A percentile compares a stretch with the other conserved stretches of the same genome.
Evolutionary conservation across 2,113 vertebrate genomes (phyloP).

Genomic region (Paralichthys olivaceus): DNA sequence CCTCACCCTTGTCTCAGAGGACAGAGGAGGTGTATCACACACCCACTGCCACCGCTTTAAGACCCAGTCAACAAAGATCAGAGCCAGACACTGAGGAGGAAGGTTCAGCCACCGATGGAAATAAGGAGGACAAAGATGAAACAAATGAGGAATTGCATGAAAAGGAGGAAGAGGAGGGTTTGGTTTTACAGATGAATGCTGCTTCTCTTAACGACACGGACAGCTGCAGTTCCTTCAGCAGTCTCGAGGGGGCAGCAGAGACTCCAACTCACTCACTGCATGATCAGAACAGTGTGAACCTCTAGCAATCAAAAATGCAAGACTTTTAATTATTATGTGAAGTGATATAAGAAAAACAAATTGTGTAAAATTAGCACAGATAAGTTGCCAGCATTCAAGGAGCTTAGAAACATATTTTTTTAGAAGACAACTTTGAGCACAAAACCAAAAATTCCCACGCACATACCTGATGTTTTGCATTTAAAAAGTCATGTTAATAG

Average conservation of each 20-base stretch:
- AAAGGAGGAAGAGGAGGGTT: constrained; percentile 29
- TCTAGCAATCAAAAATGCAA: neutral
- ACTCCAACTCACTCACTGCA: constrained; percentile 43
- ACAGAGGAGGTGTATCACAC: constrained; percentile 28
- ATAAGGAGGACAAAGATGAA: constrained; percentile 4
- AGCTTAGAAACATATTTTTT: neutral
- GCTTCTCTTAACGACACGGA: constrained; percentile 78
- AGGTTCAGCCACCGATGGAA: neutral
- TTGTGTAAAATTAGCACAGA: neutral
- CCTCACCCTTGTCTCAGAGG: constrained; percentile 6
- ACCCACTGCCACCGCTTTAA: constrained; percentile 5
- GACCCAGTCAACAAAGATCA: constrained; percentile 4
- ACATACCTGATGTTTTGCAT: too few relatives aligned
- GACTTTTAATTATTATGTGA: neutral
- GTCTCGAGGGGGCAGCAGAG: constrained; percentile 77
- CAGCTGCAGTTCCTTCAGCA: constrained; percentile 82
- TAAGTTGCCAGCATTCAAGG: neutral
- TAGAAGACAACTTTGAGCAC: neutral
- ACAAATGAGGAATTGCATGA: constrained; percentile 8
- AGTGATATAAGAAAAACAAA: neutral
- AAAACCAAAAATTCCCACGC: too few relatives aligned
- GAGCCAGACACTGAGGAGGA: constrained; percentile 7
- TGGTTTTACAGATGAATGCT: constrained; percentile 60
- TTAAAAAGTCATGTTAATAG: too few relatives aligned
- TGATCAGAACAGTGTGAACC: neutral